phyloP scores from a whole-genome alignment of 2,113 vertebrate species.

The Chrysochloris asiatica region DNA sequence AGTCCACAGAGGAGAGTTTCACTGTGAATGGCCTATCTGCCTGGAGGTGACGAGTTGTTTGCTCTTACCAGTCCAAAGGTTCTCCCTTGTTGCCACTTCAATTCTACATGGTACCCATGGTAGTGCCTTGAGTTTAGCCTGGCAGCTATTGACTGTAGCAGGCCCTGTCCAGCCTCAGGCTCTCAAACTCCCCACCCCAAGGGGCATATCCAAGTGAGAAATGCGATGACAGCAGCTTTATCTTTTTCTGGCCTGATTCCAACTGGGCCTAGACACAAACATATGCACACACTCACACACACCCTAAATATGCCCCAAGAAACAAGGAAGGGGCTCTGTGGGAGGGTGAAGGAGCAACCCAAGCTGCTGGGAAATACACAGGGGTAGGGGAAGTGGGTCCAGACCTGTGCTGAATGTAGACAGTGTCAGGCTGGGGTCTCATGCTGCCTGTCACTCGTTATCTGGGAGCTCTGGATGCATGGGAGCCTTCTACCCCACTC shows the following conservation, averaged over 20 bases:
- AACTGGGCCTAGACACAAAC: not conserved
- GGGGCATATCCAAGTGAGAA: not conserved
- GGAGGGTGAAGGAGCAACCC: not conserved
- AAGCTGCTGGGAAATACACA: not conserved
- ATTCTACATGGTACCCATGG: not conserved
- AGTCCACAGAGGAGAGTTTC: not conserved
- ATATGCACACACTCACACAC: too few relatives aligned
- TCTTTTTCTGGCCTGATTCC: conserved; percentile 24
- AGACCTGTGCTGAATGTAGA: not conserved
- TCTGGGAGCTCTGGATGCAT: not conserved
- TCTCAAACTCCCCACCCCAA: not conserved
- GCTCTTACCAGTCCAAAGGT: not conserved
- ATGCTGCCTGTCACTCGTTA: not conserved
- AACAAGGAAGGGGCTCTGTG: conserved; percentile 24
- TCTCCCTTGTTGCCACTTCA: not conserved
- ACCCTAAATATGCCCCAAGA: not conserved
- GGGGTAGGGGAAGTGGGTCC: not conserved
- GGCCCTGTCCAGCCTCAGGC: not conserved
- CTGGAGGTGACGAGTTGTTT: not conserved
- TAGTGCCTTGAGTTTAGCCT: not conserved
- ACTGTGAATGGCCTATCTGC: not conserved
- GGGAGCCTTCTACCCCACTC: not conserved
- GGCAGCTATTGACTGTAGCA: conserved; percentile 14
- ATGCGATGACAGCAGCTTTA: not conserved
- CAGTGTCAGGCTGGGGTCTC: not conserved